Conservation (phyloP, 2,113 vertebrate species). For the Paracyprichromis sp. region DNA sequence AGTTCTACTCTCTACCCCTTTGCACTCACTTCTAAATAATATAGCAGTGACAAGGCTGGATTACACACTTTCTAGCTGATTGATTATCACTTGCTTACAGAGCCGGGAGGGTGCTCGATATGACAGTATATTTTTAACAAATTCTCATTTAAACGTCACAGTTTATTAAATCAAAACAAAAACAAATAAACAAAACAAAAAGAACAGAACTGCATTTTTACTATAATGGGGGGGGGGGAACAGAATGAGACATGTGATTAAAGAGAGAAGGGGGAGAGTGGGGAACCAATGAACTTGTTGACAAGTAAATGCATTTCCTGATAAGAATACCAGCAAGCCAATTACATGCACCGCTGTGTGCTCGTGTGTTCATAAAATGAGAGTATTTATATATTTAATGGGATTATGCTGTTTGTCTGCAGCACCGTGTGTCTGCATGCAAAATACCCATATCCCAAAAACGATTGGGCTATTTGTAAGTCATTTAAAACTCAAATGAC, state of each 20-base stretch:
- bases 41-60: not conserved
- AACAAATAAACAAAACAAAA: not conserved
- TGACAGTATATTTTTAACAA: not conserved
- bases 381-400: not conserved
- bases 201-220: not conserved
- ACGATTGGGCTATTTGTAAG: not conserved
- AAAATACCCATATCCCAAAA: not conserved
- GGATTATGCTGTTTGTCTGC: not conserved
- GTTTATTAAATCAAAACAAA: not conserved
- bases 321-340: constrained; percentile 35
- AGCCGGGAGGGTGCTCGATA: not conserved
- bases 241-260: not conserved
- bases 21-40: not conserved
- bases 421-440: not conserved
- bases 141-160: not conserved
- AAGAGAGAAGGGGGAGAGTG: not conserved
- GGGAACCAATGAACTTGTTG: constrained; percentile 30
- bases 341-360: not conserved
- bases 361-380: not conserved
- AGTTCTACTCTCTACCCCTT: not conserved
- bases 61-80: not conserved
- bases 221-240: fast-evolving
- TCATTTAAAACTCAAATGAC: not conserved
- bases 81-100: not conserved
- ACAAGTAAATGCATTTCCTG: constrained; percentile 9